phyloP scores from a whole-genome alignment of 2,888 invertebrate genomes.

The Nasonovia ribisnigri region DNA sequence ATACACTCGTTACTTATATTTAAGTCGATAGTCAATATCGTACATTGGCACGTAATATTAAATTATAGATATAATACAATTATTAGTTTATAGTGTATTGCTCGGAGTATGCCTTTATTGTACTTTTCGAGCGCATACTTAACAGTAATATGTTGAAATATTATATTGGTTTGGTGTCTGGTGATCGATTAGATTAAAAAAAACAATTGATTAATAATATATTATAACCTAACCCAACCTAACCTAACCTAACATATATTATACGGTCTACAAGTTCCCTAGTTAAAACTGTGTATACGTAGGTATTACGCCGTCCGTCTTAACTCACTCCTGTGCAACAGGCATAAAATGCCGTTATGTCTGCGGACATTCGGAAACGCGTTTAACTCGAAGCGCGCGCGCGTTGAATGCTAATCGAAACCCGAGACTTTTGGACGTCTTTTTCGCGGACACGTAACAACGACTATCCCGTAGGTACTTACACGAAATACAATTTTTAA shows the following conservation, averaged over 20 bases:
- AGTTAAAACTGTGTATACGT: neutral
- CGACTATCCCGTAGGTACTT: neutral
- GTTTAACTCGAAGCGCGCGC: constrained; percentile 28
- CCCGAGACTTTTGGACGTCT: neutral
- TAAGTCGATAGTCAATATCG: neutral
- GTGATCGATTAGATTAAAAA: neutral
- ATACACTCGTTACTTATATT: neutral
- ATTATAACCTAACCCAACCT: neutral
- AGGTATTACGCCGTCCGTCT: neutral
- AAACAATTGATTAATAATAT: neutral
- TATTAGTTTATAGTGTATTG: neutral
- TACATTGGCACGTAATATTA: neutral
- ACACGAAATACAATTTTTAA: neutral
- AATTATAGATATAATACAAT: neutral
- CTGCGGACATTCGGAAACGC: constrained; percentile 28
- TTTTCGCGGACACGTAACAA: neutral
- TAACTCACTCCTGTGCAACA: neutral
- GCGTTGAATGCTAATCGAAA: constrained; percentile 47
- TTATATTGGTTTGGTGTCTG: neutral
- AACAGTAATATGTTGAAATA: neutral
- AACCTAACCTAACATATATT: neutral
- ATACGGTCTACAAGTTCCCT: neutral
- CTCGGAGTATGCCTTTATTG: neutral
- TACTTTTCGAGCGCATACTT: neutral
- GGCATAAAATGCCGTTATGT: constrained; percentile 44